phyloP scores from a whole-genome alignment of 2,113 vertebrate species.

The Kryptolebias marmoratus region DNA sequence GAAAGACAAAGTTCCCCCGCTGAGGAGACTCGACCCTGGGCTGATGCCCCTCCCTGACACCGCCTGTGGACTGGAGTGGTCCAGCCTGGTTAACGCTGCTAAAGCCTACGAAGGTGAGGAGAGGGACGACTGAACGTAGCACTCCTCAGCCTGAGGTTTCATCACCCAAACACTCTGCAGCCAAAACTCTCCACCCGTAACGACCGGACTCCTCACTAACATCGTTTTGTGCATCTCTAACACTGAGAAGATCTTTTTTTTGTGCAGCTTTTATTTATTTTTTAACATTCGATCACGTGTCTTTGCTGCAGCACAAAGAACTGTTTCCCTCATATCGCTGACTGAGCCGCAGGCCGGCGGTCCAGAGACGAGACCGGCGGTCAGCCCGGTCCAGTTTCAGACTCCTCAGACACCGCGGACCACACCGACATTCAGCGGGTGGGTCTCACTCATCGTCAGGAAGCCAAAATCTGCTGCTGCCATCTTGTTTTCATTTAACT shows the following conservation, averaged over 20 bases:
- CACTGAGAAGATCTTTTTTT: conserved; percentile 2
- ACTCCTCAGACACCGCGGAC: conserved; percentile 86
- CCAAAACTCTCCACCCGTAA: conserved; percentile 8
- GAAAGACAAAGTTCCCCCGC: conserved; percentile 82
- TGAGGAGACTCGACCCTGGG: conserved; percentile 84
- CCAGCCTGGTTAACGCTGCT: conserved; percentile 90
- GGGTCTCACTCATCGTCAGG: conserved; percentile 1
- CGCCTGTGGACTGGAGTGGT: conserved; percentile 89
- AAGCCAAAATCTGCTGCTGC: conserved; percentile 5
- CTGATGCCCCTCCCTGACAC: conserved; percentile 93
- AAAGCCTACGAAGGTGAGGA: conserved; percentile 90
- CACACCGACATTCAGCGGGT: conserved; percentile 86
- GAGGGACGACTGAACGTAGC: background rate
- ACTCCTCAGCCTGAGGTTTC: no score
- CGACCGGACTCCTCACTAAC: conserved; percentile 18
- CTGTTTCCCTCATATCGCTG: conserved; percentile 89
- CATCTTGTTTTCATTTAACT: conserved; percentile 37
- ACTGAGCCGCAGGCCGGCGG: conserved; percentile 78
- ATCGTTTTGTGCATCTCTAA: background rate
- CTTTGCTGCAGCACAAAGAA: conserved; percentile 85
- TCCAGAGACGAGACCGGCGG: conserved; percentile 76
- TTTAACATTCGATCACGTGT: conserved; percentile 11
- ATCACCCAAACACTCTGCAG: background rate
- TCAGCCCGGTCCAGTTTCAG: conserved; percentile 84
- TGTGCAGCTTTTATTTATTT: background rate